These are phyloP conservation scores for Trichoplusia ni DNA, from an alignment of 1,140 invertebrate species.

Conservation along the genomic window DNA sequence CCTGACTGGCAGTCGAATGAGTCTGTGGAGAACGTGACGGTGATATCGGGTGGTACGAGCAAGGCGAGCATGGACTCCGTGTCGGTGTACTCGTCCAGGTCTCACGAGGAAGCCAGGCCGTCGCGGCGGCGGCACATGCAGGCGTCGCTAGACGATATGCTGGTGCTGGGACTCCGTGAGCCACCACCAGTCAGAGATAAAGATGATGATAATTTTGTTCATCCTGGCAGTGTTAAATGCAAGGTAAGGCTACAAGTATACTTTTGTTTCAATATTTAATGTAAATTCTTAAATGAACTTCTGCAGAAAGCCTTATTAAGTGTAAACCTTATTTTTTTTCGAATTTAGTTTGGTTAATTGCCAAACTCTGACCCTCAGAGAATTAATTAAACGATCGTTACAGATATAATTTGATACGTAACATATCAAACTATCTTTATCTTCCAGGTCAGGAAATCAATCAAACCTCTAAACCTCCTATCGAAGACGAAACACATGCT, in stretches of 20 bases:
- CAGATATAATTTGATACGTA: too few relatives aligned
- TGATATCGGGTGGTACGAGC: constrained; percentile 66
- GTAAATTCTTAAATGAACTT: too few relatives aligned
- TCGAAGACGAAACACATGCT: constrained; percentile 68
- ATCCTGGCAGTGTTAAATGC: constrained; percentile 70
- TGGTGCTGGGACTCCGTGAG: constrained; percentile 68
- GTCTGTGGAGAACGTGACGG: constrained; percentile 73
- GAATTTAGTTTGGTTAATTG: too few relatives aligned
- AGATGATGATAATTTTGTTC: constrained; percentile 73
- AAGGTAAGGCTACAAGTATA: too few relatives aligned
- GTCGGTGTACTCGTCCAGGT: constrained; percentile 81
- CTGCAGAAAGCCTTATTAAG: too few relatives aligned
- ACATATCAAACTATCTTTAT: constrained; percentile 16
- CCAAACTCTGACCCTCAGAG: too few relatives aligned
- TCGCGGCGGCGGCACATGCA: constrained; percentile 62
- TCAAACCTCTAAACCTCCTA: constrained; percentile 69
- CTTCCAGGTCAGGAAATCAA: constrained; percentile 65
- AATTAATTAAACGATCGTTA: too few relatives aligned
- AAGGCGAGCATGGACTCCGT: constrained; percentile 79
- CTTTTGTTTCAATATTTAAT: too few relatives aligned
- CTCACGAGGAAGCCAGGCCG: constrained; percentile 73
- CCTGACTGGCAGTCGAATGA: constrained; percentile 62
- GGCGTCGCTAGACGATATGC: constrained; percentile 77
- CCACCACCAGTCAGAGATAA: constrained; percentile 47
- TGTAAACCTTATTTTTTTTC: too few relatives aligned